phyloP scores from a whole-genome alignment of 2,797 vertebrate genomes.

The Dermochelys coriacea region DNA sequence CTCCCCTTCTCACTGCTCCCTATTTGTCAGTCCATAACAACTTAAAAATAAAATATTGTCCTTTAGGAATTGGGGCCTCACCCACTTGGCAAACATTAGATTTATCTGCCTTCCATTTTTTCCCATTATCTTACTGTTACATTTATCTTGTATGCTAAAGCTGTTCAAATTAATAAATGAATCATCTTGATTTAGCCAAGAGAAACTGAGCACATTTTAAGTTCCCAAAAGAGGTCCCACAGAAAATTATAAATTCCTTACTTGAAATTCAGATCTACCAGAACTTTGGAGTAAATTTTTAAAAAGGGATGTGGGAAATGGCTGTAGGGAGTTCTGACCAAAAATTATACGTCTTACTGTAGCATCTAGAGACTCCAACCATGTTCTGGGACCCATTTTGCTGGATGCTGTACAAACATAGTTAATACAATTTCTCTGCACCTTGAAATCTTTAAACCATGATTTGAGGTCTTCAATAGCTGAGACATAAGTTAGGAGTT shows the following conservation, averaged over 20 bases:
- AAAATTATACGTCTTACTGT: too few species aligned
- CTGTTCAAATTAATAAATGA: neutral
- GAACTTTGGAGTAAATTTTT: neutral
- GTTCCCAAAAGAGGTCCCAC: neutral
- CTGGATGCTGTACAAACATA: too few species aligned
- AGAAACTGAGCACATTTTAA: neutral
- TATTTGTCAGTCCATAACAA: too few species aligned
- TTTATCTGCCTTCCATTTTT: neutral
- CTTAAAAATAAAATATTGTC: neutral
- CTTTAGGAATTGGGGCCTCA: neutral
- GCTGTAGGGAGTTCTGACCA: too few species aligned
- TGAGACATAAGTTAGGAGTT: too few species aligned
- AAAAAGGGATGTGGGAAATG: neutral
- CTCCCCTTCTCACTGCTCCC: too few species aligned
- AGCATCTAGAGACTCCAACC: too few species aligned
- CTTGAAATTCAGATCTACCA: neutral
- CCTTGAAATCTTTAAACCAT: too few species aligned
- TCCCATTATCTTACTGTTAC: neutral
- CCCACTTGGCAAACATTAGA: neutral
- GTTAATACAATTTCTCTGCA: too few species aligned
- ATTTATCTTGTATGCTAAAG: neutral
- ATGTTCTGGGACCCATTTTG: too few species aligned
- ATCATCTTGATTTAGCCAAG: neutral
- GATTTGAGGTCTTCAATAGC: too few species aligned
- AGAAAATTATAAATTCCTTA: neutral